Evolutionary conservation across 2,797 vertebrate species (phyloP), one percentile per base, ranked within the genome.

Genomic region (Notolabrus celidotus): DNA sequence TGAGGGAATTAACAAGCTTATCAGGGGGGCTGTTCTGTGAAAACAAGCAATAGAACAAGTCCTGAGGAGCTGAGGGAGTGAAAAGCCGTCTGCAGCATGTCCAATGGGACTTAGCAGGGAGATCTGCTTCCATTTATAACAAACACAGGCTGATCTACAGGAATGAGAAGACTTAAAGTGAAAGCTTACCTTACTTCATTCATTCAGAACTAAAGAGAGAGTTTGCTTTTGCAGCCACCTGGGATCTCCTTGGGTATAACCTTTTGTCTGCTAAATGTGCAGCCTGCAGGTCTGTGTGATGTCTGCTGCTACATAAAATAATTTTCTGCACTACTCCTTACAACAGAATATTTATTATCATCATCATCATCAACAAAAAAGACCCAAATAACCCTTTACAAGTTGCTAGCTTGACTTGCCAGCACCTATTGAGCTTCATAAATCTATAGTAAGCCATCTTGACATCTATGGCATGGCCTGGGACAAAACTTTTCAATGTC

Each of bases 1-100:
- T 27, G 61, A 66, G 67, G 61, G 83, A 83, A 86, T 89, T 90
- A 90, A 88, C 82, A 84, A 86, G 85, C 81, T 90, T 89, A 91
- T 86, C 79, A 66, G 27, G 46, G 65, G 77, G 69, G 54, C 58
- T 62, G 63, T 50, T 71, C 75, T 83, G 67, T 84, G 83, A 80
- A 90, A 86, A 88, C 85, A 90, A 84, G 83, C 79, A 81, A 82
- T 6, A 41, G 70, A 86, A 75, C 64, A 71, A 78, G 56, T 84
- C 73, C 78, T 23, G 53, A 89, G 70, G 87, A 82, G 74, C 49
- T 33, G 60, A 71, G 58, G 72, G 70, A 68, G 65, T 63, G 67
- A 82, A 79, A 88, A 66, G 76, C 46, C 45, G 22, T 71, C 69
- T 65, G 41, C 51, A 79, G 81, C 74, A 82, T 85, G 78, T 85